Evolutionary conservation across 1,140 invertebrate species (phyloP).

Genomic region (Aricia agestis): DNA sequence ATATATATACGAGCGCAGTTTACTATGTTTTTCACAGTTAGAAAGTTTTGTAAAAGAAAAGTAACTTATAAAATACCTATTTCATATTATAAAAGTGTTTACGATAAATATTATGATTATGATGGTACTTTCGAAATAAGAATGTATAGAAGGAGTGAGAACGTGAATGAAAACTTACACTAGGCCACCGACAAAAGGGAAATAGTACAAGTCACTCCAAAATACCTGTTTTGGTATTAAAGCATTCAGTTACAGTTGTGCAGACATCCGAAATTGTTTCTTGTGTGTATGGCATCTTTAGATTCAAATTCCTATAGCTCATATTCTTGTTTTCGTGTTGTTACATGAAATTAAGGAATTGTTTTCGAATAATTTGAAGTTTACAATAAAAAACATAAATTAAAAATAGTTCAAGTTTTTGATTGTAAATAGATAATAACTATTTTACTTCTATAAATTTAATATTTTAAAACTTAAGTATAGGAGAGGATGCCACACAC

Average conservation of each 20-base stretch:
- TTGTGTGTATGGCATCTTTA: constrained; percentile 23
- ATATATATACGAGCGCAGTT: neutral
- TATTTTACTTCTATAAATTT: too few species aligned
- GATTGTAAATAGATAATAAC: too few species aligned
- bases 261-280: constrained; percentile 37
- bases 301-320: neutral
- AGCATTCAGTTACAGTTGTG: constrained; percentile 71
- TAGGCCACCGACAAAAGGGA: constrained; percentile 39
- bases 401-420: too few species aligned
- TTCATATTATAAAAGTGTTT: constrained; percentile 17
- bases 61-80: constrained; percentile 2
- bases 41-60: constrained; percentile 1
- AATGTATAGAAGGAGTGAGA: constrained; percentile 12
- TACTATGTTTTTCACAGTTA: constrained; percentile 11
- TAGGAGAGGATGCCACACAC: neutral
- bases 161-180: constrained; percentile 33
- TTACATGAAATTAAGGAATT: too few species aligned
- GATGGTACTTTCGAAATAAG: constrained; percentile 15
- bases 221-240: constrained; percentile 74
- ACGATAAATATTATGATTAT: constrained; percentile 23
- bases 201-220: constrained; percentile 59
- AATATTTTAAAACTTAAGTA: neutral
- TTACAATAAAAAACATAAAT: too few species aligned
- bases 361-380: too few species aligned
- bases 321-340: too few species aligned